Conservation (phyloP, 1,140 invertebrate genomes). For the Lepidotrigona ventralis region DNA sequence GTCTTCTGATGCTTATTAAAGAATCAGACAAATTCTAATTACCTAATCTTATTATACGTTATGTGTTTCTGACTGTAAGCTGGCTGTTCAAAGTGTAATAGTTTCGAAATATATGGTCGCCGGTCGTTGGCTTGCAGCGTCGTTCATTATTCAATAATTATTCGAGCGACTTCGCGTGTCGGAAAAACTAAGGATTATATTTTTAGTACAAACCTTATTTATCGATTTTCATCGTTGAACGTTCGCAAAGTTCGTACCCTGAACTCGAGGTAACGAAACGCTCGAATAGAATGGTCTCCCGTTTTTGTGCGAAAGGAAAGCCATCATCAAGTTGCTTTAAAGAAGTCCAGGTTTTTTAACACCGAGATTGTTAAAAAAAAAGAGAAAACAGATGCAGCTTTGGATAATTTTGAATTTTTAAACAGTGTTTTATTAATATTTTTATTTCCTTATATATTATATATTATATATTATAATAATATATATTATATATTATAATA, state of each 20-base stretch:
- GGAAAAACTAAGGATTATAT: conserved; percentile 23
- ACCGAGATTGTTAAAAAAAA: too few species aligned
- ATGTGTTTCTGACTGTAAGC: background rate
- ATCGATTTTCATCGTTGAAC: conserved; percentile 16
- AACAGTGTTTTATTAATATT: background rate
- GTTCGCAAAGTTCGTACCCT: background rate
- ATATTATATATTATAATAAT: too few species aligned
- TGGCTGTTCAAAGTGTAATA: background rate
- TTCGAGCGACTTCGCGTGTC: conserved; percentile 12
- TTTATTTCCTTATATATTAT: too few species aligned
- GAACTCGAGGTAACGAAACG: background rate
- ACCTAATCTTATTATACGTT: background rate
- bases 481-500: too few species aligned
- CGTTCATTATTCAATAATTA: conserved; percentile 29
- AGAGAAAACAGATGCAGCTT: too few species aligned
- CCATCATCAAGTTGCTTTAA: background rate
- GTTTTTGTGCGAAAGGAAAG: background rate
- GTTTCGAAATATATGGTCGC: conserved; percentile 11
- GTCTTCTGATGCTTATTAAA: background rate
- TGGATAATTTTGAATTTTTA: too few species aligned
- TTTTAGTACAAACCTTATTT: conserved; percentile 19
- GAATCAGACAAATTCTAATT: background rate
- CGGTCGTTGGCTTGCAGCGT: background rate
- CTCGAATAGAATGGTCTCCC: background rate
- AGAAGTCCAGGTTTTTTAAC: background rate